Evolutionary conservation across 2,888 invertebrate genomes (phyloP).

Genomic region (Blera fallax): DNA sequence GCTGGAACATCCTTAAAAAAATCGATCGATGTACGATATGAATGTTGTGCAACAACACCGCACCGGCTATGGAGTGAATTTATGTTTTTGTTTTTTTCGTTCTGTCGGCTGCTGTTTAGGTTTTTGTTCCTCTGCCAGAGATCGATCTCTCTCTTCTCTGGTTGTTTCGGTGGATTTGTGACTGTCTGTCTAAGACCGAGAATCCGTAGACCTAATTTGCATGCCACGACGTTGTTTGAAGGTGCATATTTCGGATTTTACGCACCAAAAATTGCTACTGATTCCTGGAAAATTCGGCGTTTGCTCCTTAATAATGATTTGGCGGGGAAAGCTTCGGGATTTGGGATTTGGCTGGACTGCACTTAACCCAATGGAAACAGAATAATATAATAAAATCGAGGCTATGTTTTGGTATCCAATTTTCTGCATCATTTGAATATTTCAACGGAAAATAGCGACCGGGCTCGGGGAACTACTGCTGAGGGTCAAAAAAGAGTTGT

Average conservation of each 20-base stretch:
- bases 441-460: conserved; percentile 54
- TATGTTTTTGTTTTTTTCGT: conserved; percentile 67
- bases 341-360: conserved; percentile 8
- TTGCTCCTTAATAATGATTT: conserved; percentile 46
- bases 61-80: conserved; percentile 59
- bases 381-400: conserved; percentile 5
- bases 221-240: conserved; percentile 52
- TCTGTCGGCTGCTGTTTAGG: conserved; percentile 58
- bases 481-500: conserved; percentile 53
- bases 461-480: neutral
- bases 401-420: conserved; percentile 41
- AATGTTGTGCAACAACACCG: conserved; percentile 68
- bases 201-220: conserved; percentile 65
- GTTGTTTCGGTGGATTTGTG: conserved; percentile 31
- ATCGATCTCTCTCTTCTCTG: conserved; percentile 50
- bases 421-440: conserved; percentile 69
- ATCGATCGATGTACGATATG: conserved; percentile 73
- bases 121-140: conserved; percentile 23
- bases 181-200: conserved; percentile 56
- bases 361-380: neutral
- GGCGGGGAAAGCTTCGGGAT: conserved; percentile 31
- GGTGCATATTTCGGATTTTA: conserved; percentile 51
- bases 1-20: conserved; percentile 72
- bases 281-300: conserved; percentile 64
- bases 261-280: conserved; percentile 45